A percentile compares a stretch with the other conserved stretches of the same genome.
Conservation (phyloP, 2,113 vertebrate genomes). For the Cyrtonyx montezumae region DNA sequence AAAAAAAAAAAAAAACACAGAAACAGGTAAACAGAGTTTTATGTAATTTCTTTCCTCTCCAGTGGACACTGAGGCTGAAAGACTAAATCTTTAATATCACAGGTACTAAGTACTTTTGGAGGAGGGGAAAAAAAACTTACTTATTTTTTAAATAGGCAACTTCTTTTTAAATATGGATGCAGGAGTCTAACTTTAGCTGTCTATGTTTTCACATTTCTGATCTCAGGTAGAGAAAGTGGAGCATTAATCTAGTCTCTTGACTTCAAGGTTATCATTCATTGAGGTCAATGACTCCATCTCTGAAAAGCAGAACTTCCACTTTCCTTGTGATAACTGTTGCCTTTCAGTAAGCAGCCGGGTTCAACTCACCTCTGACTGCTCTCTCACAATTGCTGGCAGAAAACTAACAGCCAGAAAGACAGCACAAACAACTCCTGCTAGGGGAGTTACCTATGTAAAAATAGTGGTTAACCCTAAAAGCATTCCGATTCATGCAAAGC, state of each 20-base stretch:
- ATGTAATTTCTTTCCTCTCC: background rate
- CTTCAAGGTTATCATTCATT: conserved; percentile 72
- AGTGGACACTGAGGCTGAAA: background rate
- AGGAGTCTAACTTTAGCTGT: conserved; percentile 67
- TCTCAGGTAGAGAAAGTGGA: conserved; percentile 62
- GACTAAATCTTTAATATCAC: background rate
- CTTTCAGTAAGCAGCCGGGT: background rate
- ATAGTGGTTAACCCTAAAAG: background rate
- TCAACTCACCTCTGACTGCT: background rate
- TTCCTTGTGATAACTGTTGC: background rate
- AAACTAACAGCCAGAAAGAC: background rate
- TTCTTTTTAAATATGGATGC: conserved; percentile 72
- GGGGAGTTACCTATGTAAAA: background rate
- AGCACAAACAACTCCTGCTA: background rate
- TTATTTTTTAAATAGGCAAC: conserved; percentile 58
- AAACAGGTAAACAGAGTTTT: background rate
- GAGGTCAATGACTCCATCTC: conserved; percentile 67
- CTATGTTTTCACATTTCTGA: conserved; percentile 57
- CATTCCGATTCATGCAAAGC: background rate
- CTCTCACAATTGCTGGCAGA: background rate
- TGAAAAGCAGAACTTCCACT: conserved; percentile 57
- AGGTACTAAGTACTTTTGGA: conserved; percentile 6
- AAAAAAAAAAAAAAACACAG: background rate
- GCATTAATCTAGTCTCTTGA: conserved; percentile 68
- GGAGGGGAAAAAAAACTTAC: background rate